A percentile compares a stretch with the other conserved stretches of the same genome.
These are phyloP conservation scores for Thera britannica DNA, from an alignment of 2,888 invertebrate species.

Conservation along the genomic window DNA sequence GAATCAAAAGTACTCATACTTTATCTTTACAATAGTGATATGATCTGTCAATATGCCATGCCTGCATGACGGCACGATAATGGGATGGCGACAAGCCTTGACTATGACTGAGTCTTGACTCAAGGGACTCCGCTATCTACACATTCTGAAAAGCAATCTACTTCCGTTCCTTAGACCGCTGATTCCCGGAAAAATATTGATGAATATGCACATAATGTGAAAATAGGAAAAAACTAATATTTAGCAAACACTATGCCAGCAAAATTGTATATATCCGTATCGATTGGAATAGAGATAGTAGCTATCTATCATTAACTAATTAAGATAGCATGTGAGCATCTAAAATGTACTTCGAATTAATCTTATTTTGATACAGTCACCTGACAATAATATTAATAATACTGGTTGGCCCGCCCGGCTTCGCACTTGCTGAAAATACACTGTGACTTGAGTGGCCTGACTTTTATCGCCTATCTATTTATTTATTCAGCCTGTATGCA, in stretches of 20 bases:
- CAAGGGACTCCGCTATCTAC: background rate
- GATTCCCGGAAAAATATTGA: background rate
- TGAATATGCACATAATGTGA: no score
- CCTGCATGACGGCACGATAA: constrained; percentile 1
- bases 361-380: background rate
- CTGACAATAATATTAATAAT: background rate
- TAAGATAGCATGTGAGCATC: background rate
- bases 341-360: background rate
- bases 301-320: constrained; percentile 4
- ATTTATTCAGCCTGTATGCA: no score
- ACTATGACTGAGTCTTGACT: background rate
- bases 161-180: background rate
- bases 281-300: constrained; percentile 3
- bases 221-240: background rate
- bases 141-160: background rate
- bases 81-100: background rate
- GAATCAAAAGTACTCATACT: background rate
- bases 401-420: background rate
- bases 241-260: background rate
- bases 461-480: no score
- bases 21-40: constrained; percentile 19
- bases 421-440: background rate
- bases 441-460: no score
- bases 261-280: background rate
- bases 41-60: constrained; percentile 27